Base-by-base conservation (phyloP, 2,797 vertebrate genomes). In the Babyrousa celebensis region DNA sequence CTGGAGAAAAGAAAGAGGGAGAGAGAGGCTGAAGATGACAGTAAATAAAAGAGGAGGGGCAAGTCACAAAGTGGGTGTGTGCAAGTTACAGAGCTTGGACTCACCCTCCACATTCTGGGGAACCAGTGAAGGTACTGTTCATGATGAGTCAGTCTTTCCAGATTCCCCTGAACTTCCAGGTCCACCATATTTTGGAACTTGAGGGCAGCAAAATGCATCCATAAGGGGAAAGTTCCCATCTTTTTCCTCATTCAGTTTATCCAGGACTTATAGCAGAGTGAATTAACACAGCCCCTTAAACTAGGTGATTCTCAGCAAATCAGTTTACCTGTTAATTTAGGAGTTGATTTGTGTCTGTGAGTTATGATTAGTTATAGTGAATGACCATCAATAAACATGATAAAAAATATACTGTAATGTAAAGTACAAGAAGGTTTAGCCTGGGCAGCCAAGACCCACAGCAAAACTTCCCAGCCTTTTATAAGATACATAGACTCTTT, bases 361-460 rank as follows among this genome's bases (percentile, higher is more conserved):
- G 18, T 84, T 83, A 65, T 9, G 27, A 36, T 95, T 60, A 70
- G 52, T 78, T 82, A 40, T 5, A 90, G 29, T 67, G 87, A 88
- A n/a, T 20, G 78, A 70, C 40, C 71, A 65, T 58, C 40, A 48
- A 14, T 71, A 82, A 80, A 15, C 79, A n/a, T 80, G 89, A 58
- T 85, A 85, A 94, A 94, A 86, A 89, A 77, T 86, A 56, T 58
- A n/a, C 60, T 43, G 7, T 52, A 58, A 52, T 82, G 20, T 96
- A 62, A 93, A 89, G 11, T 43, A 15, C n/a, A 94, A 70, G 40
- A 72, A 94, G 20, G 7, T 71, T 68, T 78, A 62, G 14, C 83
- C 60, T 92, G 60, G 71, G 40, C 54, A 97, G 60, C 40, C 85
- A 92, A 83, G 60, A 92, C 83, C 77, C 75, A 85, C 25, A 40